Evolutionary conservation across 2,113 vertebrate genomes (phyloP).

Genomic region (Ptychochromis oligacanthus): DNA sequence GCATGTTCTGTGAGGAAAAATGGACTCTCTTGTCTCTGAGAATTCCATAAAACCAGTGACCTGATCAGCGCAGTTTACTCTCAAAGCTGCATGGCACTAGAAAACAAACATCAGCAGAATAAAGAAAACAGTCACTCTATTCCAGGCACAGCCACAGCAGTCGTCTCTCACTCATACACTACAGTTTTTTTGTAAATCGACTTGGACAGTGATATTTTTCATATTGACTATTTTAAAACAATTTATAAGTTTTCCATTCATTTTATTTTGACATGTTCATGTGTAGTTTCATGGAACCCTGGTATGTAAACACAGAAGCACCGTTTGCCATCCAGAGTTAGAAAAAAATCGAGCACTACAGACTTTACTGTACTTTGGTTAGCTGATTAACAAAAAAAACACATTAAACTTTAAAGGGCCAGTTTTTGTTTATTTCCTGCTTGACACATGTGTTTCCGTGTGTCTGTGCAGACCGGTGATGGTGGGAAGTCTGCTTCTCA

Average conservation of each 20-base stretch:
- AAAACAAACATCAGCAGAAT: conserved; percentile 12
- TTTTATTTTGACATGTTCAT: neutral
- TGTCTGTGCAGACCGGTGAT: conserved; percentile 54
- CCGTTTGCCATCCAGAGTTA: neutral
- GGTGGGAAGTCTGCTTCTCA: conserved; percentile 68
- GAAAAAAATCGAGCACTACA: neutral
- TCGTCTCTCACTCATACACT: neutral
- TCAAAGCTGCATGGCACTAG: neutral
- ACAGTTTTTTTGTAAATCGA: neutral
- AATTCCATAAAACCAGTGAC: conserved; percentile 54
- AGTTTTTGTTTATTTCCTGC: neutral
- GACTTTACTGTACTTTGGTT: neutral
- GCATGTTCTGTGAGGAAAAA: conserved; percentile 9
- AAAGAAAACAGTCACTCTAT: neutral
- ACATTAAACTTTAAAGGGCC: neutral
- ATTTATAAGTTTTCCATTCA: neutral
- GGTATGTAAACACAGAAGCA: too few relatives aligned
- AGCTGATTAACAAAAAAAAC: neutral
- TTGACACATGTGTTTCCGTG: conserved; percentile 25
- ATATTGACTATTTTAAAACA: neutral
- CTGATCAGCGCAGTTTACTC: conserved; percentile 15
- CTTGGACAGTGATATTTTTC: neutral
- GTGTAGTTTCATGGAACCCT: neutral
- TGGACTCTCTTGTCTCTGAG: conserved; percentile 39
- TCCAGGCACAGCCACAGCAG: neutral